Percentiles rank a stretch among this genome's conserved stretches.
These are phyloP conservation scores for Psix sp. DNA, from an alignment of 1,140 invertebrate species.

Conservation along the genomic window DNA sequence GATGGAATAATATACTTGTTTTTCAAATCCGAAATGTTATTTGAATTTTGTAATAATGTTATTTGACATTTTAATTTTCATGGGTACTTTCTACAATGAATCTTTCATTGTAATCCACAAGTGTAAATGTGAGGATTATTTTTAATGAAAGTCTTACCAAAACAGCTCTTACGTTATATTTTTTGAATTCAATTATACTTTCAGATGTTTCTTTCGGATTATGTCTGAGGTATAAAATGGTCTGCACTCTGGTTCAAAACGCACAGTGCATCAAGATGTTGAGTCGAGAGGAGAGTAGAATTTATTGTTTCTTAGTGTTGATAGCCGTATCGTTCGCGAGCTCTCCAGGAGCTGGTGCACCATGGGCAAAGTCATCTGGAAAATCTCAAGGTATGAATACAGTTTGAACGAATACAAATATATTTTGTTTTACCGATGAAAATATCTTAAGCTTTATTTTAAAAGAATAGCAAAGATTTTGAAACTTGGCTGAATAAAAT, in stretches of 20 bases:
- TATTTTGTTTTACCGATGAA: too few relatives aligned
- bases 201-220: conserved; percentile 62
- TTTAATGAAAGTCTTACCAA: conserved; percentile 61
- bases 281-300: conserved; percentile 34
- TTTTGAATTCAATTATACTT: conserved; percentile 35
- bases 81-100: too few relatives aligned
- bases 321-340: conserved; percentile 35
- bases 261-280: conserved; percentile 62
- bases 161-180: conserved; percentile 20
- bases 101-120: conserved; percentile 65
- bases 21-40: too few relatives aligned
- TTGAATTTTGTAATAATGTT: too few relatives aligned
- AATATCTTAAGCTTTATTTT: too few relatives aligned
- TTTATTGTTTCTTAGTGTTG: conserved; percentile 49
- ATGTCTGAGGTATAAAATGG: conserved; percentile 61
- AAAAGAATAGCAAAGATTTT: too few relatives aligned
- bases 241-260: conserved; percentile 13
- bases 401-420: neutral
- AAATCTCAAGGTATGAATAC: conserved; percentile 64
- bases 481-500: too few relatives aligned
- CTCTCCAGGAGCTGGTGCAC: conserved; percentile 29
- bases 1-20: too few relatives aligned
- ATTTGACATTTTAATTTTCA: too few relatives aligned
- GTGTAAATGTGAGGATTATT: conserved; percentile 67
- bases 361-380: conserved; percentile 49